Evolutionary conservation across 2,113 vertebrate genomes (phyloP).

Genomic region (Euleptes europaea): DNA sequence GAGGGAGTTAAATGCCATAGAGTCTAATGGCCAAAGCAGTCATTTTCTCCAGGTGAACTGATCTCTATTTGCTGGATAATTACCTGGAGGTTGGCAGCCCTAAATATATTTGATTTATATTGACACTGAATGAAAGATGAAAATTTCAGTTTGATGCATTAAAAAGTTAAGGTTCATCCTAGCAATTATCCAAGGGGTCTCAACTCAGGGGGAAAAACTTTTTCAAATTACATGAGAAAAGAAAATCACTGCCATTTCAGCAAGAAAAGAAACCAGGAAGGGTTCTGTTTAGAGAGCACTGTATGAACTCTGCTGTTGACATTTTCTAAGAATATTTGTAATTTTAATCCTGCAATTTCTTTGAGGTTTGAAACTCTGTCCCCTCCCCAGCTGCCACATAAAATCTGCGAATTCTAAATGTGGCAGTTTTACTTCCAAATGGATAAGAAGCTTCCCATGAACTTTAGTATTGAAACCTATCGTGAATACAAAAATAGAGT

Average conservation of each 20-base stretch:
- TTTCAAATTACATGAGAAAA: constrained; percentile 8
- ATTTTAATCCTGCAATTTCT: background rate
- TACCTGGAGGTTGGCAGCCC: too few species aligned
- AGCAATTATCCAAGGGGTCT: background rate
- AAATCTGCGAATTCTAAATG: background rate
- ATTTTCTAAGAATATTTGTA: background rate
- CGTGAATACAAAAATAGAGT: background rate
- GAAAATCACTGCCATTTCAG: background rate
- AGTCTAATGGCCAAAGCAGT: too few species aligned
- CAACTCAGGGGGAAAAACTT: background rate
- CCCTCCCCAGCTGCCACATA: too few species aligned
- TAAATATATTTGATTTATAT: too few species aligned
- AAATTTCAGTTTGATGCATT: background rate
- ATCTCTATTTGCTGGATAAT: too few species aligned
- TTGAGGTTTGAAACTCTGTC: background rate
- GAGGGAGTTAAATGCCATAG: too few species aligned
- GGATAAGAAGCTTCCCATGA: background rate
- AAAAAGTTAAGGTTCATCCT: background rate
- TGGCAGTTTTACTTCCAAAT: background rate
- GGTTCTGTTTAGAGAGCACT: background rate
- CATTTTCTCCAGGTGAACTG: too few species aligned
- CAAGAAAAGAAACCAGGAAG: constrained; percentile 15
- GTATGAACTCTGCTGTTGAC: background rate
- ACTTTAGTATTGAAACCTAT: background rate
- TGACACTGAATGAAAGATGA: background rate